Conservation (phyloP, 2,888 invertebrate genomes). For the Trissoscelio sp. region DNA sequence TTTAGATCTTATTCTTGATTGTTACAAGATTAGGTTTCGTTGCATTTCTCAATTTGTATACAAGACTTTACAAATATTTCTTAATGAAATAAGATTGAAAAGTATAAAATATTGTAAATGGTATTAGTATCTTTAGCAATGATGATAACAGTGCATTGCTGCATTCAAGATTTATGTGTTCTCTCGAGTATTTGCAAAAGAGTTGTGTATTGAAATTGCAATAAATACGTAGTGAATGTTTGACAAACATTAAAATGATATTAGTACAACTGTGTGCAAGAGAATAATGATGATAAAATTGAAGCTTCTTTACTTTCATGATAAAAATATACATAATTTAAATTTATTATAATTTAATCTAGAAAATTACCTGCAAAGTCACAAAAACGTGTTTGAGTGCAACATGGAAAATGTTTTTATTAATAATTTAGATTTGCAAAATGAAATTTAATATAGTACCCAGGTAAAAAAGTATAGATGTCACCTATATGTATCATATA, state of each 20-base stretch:
- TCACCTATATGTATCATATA: no score
- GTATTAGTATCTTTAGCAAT: constrained; percentile 4
- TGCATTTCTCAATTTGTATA: not conserved
- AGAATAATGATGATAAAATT: constrained; percentile 24
- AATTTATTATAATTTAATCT: no score
- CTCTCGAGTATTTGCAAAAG: constrained; percentile 20
- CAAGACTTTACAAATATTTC: not conserved
- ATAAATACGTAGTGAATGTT: constrained; percentile 27
- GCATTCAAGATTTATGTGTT: constrained; percentile 31
- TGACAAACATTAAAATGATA: constrained; percentile 53
- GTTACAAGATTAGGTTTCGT: not conserved
- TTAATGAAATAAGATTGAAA: constrained; percentile 10
- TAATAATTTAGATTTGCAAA: no score
- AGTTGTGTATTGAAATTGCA: constrained; percentile 21
- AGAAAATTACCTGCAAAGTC: no score
- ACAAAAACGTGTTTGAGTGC: no score
- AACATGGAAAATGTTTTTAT: no score
- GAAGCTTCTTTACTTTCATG: no score
- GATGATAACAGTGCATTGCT: constrained; percentile 20
- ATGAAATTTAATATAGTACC: no score
- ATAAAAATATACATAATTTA: constrained; percentile 1
- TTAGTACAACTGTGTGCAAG: constrained; percentile 12
- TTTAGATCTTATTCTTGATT: not conserved
- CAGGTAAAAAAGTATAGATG: no score
- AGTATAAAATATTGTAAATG: constrained; percentile 16